Conservation (phyloP, 1,140 invertebrate species). For the Lordiphosa mommai region DNA sequence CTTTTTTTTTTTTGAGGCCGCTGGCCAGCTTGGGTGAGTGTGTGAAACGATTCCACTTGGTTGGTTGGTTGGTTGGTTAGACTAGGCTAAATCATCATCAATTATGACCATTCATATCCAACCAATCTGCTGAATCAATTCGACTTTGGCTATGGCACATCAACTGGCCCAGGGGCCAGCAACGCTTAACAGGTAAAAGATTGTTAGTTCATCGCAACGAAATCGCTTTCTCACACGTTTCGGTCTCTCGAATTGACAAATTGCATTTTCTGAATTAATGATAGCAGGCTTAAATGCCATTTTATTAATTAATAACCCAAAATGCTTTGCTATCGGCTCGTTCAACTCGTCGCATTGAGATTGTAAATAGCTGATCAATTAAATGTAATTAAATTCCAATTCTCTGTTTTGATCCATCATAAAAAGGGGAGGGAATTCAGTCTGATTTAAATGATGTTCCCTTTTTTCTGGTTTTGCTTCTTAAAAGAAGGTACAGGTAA, state of each 20-base stretch:
- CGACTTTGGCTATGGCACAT: constrained; percentile 37
- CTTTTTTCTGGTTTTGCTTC: background rate
- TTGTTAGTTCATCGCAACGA: constrained; percentile 46
- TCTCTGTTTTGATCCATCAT: constrained; percentile 34
- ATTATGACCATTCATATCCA: constrained; percentile 62
- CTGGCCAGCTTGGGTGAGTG: constrained; percentile 37
- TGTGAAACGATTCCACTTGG: constrained; percentile 48
- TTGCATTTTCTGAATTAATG: constrained; percentile 70
- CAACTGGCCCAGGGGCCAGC: constrained; percentile 15
- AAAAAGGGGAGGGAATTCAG: background rate
- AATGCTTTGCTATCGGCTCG: constrained; percentile 3
- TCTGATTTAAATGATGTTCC: constrained; percentile 36
- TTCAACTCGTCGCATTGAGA: constrained; percentile 39
- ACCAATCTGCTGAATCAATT: constrained; percentile 66
- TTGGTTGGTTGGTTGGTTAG: constrained; percentile 29
- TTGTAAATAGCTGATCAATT: constrained; percentile 51
- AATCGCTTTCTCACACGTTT: constrained; percentile 73
- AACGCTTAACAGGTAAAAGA: constrained; percentile 32
- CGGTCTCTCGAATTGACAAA: constrained; percentile 55
- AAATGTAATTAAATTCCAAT: constrained; percentile 70
- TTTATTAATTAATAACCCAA: constrained; percentile 61
- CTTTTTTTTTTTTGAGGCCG: constrained; percentile 20
- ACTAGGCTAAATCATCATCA: constrained; percentile 57
- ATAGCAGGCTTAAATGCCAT: constrained; percentile 60
- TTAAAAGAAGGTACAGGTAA: no score